A percentile compares a stretch with the other conserved stretches of the same genome.
These are phyloP conservation scores for Neotoxoptera formosana DNA, from an alignment of 1,140 invertebrate genomes.

Conservation along the genomic window DNA sequence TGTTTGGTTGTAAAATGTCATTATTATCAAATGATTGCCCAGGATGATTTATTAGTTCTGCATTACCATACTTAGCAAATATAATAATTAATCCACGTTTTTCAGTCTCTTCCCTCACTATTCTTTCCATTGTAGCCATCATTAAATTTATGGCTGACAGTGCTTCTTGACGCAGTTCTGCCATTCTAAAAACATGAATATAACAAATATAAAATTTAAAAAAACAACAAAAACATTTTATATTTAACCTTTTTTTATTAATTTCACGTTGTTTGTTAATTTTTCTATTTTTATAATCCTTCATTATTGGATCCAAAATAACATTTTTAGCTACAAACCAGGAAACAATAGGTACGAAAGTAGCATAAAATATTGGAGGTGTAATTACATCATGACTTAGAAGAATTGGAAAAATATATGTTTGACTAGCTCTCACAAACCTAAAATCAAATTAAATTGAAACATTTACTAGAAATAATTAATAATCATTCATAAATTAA, in stretches of 20 bases:
- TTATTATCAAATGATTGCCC: slow-evolving; percentile 13
- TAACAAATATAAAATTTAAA: not conserved
- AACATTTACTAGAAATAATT: not conserved
- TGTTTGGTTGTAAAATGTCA: slow-evolving; percentile 61
- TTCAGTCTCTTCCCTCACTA: slow-evolving; percentile 77
- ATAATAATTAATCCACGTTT: slow-evolving; percentile 85
- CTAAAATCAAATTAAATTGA: slow-evolving; percentile 66
- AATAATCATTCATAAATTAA: not conserved
- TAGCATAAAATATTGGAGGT: slow-evolving; percentile 91
- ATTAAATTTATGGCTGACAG: slow-evolving; percentile 86
- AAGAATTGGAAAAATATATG: slow-evolving; percentile 88
- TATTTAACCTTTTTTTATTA: slow-evolving; percentile 71
- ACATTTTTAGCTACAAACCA: slow-evolving; percentile 85
- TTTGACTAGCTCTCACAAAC: slow-evolving; percentile 85
- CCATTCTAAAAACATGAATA: slow-evolving; percentile 67
- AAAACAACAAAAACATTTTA: not conserved
- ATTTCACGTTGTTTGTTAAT: slow-evolving; percentile 77
- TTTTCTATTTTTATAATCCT: slow-evolving; percentile 78
- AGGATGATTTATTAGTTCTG: slow-evolving; percentile 59
- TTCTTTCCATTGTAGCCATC: slow-evolving; percentile 80
- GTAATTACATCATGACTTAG: slow-evolving; percentile 89
- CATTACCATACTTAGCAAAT: slow-evolving; percentile 79
- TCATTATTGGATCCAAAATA: slow-evolving; percentile 85
- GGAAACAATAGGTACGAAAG: slow-evolving; percentile 81
- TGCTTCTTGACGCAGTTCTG: slow-evolving; percentile 83